Conservation (phyloP, 2,797 vertebrate species). For the Phataginus tetradactyla region DNA sequence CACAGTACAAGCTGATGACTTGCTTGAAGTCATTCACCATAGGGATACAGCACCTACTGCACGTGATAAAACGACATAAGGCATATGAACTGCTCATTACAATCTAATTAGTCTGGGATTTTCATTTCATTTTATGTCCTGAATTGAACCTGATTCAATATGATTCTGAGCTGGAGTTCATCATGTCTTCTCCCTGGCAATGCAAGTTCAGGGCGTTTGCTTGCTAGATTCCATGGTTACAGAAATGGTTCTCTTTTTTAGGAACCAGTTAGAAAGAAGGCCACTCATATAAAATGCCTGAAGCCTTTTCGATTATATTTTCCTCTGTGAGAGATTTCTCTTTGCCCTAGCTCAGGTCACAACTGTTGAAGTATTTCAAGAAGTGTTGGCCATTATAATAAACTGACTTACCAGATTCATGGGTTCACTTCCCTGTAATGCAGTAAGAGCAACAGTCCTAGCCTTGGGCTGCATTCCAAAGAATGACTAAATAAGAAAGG, state of each 20-base stretch:
- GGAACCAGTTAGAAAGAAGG: conserved; percentile 29
- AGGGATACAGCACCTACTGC: conserved; percentile 82
- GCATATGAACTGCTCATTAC: conserved; percentile 86
- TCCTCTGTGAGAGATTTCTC: neutral
- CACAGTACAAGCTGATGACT: conserved; percentile 84
- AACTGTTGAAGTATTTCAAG: neutral
- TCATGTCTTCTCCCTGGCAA: conserved; percentile 34
- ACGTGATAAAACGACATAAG: conserved; percentile 83
- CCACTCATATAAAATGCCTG: neutral
- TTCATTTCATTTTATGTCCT: conserved; percentile 88
- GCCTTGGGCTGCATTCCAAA: neutral
- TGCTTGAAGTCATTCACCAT: conserved; percentile 86
- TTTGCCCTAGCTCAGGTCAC: neutral
- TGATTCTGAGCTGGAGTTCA: conserved; percentile 69
- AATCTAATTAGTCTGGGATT: conserved; percentile 88
- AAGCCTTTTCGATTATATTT: neutral
- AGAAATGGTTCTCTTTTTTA: conserved; percentile 13
- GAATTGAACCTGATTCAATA: conserved; percentile 78
- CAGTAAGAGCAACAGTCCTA: neutral
- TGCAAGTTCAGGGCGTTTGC: conserved; percentile 52
- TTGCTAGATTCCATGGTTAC: conserved; percentile 36
- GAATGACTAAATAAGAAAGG: neutral
- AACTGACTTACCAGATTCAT: neutral
- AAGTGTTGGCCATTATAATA: neutral
- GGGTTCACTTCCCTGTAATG: neutral